Percentiles rank a stretch among this genome's conserved stretches.
phyloP scores from a whole-genome alignment of 2,113 vertebrate genomes.

The Corythaixoides concolor region DNA sequence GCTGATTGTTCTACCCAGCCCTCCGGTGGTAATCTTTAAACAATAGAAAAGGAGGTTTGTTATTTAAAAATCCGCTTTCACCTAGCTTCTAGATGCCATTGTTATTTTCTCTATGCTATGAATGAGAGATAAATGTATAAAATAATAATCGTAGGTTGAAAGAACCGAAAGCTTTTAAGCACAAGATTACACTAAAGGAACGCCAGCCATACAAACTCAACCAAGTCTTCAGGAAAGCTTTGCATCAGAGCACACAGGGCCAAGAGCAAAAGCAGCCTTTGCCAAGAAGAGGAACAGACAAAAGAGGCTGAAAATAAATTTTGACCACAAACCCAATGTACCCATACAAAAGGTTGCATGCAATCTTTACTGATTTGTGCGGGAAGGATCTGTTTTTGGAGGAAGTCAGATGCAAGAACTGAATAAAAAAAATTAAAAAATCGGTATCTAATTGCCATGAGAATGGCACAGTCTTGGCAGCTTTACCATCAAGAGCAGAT shows the following conservation, averaged over 20 bases:
- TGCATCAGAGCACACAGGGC: not conserved
- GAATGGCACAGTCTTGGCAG: not conserved
- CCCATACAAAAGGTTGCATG: not conserved
- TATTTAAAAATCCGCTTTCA: not conserved
- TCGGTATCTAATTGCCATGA: not conserved
- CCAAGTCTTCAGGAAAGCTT: not conserved
- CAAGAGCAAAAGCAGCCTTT: not conserved
- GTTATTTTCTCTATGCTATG: not conserved
- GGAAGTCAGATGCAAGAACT: not conserved
- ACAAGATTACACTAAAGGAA: not conserved
- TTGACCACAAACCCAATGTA: not conserved
- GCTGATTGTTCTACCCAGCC: not conserved
- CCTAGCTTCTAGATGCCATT: not conserved
- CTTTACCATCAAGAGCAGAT: not conserved
- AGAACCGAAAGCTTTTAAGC: not conserved
- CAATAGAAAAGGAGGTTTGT: not conserved
- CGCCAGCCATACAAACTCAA: not conserved
- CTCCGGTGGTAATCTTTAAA: not conserved
- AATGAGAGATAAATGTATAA: not conserved
- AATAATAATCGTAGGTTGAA: not conserved
- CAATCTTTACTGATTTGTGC: not conserved
- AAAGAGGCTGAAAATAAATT: not conserved
- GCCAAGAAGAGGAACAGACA: not conserved
- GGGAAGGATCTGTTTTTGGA: not conserved
- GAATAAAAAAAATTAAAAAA: not conserved